A percentile compares a stretch with the other conserved stretches of the same genome.
phyloP scores from a whole-genome alignment of 1,140 invertebrate species.

The Drosophila mayri region DNA sequence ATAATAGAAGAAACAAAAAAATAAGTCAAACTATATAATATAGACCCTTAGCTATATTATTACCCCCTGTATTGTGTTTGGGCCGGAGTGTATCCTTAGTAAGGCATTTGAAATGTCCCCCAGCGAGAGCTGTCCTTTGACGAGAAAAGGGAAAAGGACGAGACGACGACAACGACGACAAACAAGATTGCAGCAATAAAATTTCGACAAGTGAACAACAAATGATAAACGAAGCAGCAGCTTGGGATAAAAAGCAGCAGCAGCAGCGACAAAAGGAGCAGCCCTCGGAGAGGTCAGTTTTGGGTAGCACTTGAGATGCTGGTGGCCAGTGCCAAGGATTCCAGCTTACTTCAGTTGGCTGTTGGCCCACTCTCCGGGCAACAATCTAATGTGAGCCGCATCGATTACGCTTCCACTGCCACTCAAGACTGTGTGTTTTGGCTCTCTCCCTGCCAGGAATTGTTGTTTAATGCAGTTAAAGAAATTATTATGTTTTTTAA shows the following conservation, averaged over 20 bases:
- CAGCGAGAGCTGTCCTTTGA: constrained; percentile 61
- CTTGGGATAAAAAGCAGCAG: constrained; percentile 65
- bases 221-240: constrained; percentile 82
- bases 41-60: neutral
- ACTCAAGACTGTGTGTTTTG: constrained; percentile 29
- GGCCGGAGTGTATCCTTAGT: constrained; percentile 3
- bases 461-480: neutral
- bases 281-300: constrained; percentile 37
- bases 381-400: constrained; percentile 70
- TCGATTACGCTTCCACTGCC: constrained; percentile 66
- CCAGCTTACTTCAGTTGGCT: constrained; percentile 30
- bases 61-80: constrained; percentile 7
- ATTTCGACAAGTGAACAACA: constrained; percentile 83
- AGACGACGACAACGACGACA: constrained; percentile 65
- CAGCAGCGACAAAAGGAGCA: constrained; percentile 39
- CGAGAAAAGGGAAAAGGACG: constrained; percentile 43
- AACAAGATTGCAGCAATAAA: constrained; percentile 83
- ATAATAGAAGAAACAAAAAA: neutral
- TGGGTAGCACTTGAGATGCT: constrained; percentile 61
- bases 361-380: constrained; percentile 13
- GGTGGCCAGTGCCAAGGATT: constrained; percentile 40
- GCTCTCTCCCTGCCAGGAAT: constrained; percentile 7
- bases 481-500: neutral
- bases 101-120: constrained; percentile 65
- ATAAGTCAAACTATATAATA: neutral